Evolutionary conservation across 2,113 vertebrate species (phyloP).

Genomic region (Cyrtonyx montezumae): DNA sequence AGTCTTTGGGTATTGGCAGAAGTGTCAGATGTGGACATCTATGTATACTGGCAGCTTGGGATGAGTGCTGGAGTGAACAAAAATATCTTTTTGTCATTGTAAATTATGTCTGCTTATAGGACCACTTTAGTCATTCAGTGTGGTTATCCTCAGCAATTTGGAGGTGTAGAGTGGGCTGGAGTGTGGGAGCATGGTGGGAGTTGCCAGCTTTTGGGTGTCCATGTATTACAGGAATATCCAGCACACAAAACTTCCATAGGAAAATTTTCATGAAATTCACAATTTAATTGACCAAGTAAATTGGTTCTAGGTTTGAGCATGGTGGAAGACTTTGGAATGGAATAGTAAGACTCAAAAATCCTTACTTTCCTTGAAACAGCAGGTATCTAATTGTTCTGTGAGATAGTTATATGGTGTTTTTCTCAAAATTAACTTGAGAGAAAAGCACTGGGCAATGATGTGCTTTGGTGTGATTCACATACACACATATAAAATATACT

Average conservation of each 20-base stretch:
- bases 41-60: not conserved
- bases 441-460: not conserved
- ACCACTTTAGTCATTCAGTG: not conserved
- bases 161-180: not conserved
- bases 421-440: not conserved
- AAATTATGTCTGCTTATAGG: not conserved
- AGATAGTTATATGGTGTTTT: not conserved
- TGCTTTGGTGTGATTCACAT: not conserved
- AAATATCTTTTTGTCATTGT: not conserved
- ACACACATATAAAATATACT: not conserved
- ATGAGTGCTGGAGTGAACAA: not conserved
- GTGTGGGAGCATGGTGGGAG: not conserved
- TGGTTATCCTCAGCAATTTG: not conserved
- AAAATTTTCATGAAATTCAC: not conserved
- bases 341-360: not conserved
- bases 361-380: not conserved
- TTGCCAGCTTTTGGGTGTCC: not conserved
- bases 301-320: not conserved
- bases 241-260: not conserved
- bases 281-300: not conserved
- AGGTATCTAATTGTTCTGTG: not conserved
- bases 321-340: not conserved
- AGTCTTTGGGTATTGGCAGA: not conserved
- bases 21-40: not conserved
- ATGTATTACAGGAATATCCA: not conserved